Evolutionary conservation across 2,797 vertebrate species (phyloP), one percentile per base, ranked within the genome.

Genomic region (Paratrypauchen microcephalus): DNA sequence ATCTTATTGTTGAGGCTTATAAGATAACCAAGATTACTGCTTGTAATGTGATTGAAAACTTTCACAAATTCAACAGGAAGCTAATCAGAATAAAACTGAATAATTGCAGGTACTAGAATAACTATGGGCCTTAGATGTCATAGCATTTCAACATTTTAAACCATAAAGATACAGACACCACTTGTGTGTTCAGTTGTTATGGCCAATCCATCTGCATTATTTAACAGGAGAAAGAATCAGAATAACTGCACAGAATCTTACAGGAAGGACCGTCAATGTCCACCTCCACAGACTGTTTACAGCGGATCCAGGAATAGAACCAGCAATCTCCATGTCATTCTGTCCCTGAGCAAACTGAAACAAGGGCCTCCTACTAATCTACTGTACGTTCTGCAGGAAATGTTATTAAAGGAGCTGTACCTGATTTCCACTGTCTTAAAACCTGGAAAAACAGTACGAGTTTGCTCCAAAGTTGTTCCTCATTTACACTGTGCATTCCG

Each of bases 261-360:
- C 36, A 18, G 39, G 48, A 18, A 26, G 13, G 23, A 45, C 15
- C 6, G 16, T 47, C 62, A 61, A 19, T 39, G n/a, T 61, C 59
- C 59, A 61, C 59, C 59, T 61, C 30, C 59, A 61, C 19, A 61
- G 57, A 59, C 57, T 30, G 30, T 54, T 56, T 36, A 52, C 19
- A 66, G 32, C 19, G 4, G 28, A 3, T 36, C 65, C 32, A 66
- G 50, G 65, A 61, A 61, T 61, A 61, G 36, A 61, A 61, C 59
- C 59, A 39, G n/a, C 59, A 61, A 61, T 61, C 59, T 39, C 32
- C 4, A n/a, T 61, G 59, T 32, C 59, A 41, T 5, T 61, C 57
- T 16, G 56, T 23, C 15, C 13, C 26, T 58, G 41, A 45, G 41
- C 41, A 45, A 45, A 15, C 26, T 39, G 59, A 32, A 61, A 23